phyloP scores from a whole-genome alignment of 1,140 invertebrate species.

The Heliconius himera region DNA sequence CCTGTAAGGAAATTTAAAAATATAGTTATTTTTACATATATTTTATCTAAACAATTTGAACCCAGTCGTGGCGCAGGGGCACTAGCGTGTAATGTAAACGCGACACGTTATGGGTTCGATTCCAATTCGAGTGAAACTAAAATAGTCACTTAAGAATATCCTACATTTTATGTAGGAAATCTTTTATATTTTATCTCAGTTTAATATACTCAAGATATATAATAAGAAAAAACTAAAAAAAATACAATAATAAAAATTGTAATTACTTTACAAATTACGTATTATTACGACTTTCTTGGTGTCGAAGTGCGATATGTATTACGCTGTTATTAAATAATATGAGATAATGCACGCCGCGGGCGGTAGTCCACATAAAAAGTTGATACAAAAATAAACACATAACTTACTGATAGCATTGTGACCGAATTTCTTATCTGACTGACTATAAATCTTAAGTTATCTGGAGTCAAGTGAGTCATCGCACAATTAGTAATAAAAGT shows the following conservation, averaged over 20 bases:
- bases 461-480: conserved; percentile 43
- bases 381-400: conserved; percentile 39
- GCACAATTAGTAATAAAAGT: conserved; percentile 16
- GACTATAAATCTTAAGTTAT: conserved; percentile 62
- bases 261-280: background rate
- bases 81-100: too few relatives aligned
- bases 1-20: too few relatives aligned
- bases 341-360: conserved; percentile 2
- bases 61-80: too few relatives aligned
- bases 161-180: too few relatives aligned
- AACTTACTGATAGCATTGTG: conserved; percentile 58
- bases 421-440: conserved; percentile 58
- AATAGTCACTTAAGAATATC: too few relatives aligned
- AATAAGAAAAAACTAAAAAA: background rate
- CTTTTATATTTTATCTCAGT: too few relatives aligned
- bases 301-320: background rate
- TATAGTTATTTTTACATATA: too few relatives aligned
- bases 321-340: conserved; percentile 1
- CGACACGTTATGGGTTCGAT: too few relatives aligned
- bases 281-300: background rate
- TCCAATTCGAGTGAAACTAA: too few relatives aligned
- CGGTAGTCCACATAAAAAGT: conserved; percentile 14
- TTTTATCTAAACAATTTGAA: too few relatives aligned
- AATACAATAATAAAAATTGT: background rate
- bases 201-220: too few relatives aligned